These are phyloP conservation scores for Gobionotothen gibberifrons DNA, from an alignment of 2,797 vertebrate genomes.

Conservation along the genomic window DNA sequence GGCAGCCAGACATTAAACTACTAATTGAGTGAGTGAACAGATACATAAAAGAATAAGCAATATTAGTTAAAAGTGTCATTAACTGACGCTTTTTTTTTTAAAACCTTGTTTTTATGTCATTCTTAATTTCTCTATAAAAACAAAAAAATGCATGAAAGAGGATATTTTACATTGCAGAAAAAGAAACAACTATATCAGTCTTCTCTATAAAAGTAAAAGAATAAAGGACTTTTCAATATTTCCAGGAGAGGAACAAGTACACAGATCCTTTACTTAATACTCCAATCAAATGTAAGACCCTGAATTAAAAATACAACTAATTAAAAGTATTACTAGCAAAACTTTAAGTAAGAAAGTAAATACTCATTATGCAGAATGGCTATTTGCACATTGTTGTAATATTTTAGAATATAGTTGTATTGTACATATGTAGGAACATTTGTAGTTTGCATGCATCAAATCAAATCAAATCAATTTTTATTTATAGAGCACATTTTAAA, in stretches of 20 bases:
- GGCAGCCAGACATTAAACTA: neutral
- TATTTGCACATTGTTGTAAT: no score
- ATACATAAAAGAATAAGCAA: neutral
- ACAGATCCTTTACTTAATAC: neutral
- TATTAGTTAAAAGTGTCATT: neutral
- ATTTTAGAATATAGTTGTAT: neutral
- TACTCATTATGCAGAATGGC: no score
- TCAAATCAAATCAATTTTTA: no score
- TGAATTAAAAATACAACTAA: neutral
- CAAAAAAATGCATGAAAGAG: neutral
- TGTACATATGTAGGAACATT: neutral
- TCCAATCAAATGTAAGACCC: neutral
- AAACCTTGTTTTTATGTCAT: neutral
- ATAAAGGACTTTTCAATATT: neutral
- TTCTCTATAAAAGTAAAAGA: neutral
- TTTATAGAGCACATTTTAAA: no score
- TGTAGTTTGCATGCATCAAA: no score
- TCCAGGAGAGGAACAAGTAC: neutral
- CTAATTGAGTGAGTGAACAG: neutral
- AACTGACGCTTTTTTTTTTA: neutral
- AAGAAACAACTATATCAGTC: neutral
- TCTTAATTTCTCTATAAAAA: slow-evolving; percentile 1
- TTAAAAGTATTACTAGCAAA: neutral
- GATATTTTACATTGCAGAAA: no score
- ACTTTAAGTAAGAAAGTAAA: no score